Evolutionary conservation across 1,140 invertebrate species (phyloP).

Genomic region (Pogonomyrmex barbatus): DNA sequence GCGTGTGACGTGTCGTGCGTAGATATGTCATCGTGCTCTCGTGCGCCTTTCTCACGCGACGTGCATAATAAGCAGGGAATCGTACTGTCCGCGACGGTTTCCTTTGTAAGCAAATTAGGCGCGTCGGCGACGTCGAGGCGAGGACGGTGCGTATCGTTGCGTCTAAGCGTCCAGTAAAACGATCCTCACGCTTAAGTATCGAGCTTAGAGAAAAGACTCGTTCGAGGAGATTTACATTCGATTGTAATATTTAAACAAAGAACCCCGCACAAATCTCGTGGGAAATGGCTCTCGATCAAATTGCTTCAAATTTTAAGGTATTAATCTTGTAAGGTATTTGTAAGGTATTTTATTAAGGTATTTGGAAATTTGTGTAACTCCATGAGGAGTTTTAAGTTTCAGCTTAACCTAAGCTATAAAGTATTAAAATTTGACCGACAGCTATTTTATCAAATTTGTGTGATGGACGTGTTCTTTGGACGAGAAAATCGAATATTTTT

Average conservation of each 20-base stretch:
- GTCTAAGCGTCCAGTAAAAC: conserved; percentile 54
- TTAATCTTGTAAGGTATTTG: too few relatives aligned
- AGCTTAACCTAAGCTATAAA: too few relatives aligned
- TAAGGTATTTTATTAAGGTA: too few relatives aligned
- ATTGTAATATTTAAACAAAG: background rate
- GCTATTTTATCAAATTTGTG: too few relatives aligned
- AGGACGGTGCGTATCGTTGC: conserved; percentile 38
- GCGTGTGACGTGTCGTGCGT: conserved; percentile 41
- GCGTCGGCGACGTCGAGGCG: conserved; percentile 21
- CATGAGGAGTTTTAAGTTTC: too few relatives aligned
- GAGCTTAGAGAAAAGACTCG: background rate
- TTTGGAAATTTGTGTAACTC: too few relatives aligned
- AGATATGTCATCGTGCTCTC: conserved; percentile 52
- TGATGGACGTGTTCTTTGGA: background rate
- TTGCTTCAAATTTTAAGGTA: too few relatives aligned
- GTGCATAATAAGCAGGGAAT: conserved; percentile 50
- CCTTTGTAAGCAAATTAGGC: conserved; percentile 56
- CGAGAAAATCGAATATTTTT: background rate
- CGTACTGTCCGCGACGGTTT: conserved; percentile 31
- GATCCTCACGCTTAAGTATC: background rate
- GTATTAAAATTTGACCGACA: too few relatives aligned
- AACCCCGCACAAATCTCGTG: too few relatives aligned
- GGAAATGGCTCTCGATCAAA: too few relatives aligned
- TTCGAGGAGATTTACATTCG: background rate
- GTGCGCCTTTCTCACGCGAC: conserved; percentile 3